phyloP scores from a whole-genome alignment of 2,797 vertebrate genomes.

The Phoebastria nigripes region DNA sequence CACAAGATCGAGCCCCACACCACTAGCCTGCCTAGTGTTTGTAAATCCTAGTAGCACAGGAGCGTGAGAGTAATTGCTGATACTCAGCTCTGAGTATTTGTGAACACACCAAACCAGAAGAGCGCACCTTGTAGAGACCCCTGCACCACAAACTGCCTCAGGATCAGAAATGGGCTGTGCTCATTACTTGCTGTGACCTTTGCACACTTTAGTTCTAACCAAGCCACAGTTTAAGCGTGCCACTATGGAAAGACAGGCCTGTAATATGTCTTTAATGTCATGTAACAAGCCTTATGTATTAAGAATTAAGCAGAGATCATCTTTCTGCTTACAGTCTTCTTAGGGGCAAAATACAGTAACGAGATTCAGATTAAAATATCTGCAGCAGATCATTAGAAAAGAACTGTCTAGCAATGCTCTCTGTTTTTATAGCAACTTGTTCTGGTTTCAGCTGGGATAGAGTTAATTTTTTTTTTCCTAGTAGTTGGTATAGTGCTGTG shows the following conservation, averaged over 20 bases:
- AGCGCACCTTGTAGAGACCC: not conserved
- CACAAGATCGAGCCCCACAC: not conserved
- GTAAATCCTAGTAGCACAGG: not conserved
- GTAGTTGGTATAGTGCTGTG: too few species aligned
- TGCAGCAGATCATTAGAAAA: not conserved
- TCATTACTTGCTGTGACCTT: not conserved
- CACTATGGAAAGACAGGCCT: not conserved
- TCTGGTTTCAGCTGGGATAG: too few species aligned
- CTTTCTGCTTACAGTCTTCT: not conserved
- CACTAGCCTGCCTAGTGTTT: not conserved
- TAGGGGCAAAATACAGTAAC: not conserved
- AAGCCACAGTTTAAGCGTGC: rapidly evolving
- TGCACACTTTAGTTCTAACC: not conserved
- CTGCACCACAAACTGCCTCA: not conserved
- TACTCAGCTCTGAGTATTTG: not conserved
- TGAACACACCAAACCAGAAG: not conserved
- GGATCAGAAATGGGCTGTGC: not conserved
- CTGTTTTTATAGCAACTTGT: not conserved
- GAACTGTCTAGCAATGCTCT: not conserved
- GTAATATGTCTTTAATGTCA: not conserved
- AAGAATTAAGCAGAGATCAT: not conserved
- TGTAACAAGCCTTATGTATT: not conserved
- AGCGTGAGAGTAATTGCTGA: not conserved
- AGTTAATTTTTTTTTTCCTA: too few species aligned
- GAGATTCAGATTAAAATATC: not conserved